A percentile compares a stretch with the other conserved stretches of the same genome.
Conservation (phyloP, 2,113 vertebrate species). For the Albula goreensis region DNA sequence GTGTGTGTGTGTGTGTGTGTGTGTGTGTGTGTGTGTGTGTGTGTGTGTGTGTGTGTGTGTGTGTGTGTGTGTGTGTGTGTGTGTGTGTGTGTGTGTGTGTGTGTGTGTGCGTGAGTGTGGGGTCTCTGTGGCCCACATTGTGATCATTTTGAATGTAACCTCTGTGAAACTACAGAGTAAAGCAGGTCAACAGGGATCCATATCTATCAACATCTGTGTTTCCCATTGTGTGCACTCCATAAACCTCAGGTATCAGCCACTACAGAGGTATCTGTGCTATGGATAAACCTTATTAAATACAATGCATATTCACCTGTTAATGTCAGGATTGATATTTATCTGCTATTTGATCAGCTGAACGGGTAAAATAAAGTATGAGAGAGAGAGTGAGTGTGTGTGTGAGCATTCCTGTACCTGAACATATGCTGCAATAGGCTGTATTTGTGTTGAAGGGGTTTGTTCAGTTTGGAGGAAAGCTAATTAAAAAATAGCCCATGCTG, state of each 20-base stretch:
- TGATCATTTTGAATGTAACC: background rate
- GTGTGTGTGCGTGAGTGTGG: background rate
- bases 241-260: background rate
- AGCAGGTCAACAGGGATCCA: background rate
- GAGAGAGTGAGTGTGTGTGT: no score
- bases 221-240: background rate
- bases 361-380: no score
- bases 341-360: no score
- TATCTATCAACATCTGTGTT: background rate
- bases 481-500: background rate
- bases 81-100: conserved; percentile 8
- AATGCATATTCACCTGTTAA: background rate
- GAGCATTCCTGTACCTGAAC: no score
- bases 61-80: background rate
- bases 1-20: background rate
- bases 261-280: background rate
- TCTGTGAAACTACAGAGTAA: background rate
- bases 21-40: background rate
- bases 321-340: background rate
- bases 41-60: background rate
- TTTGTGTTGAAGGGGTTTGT: background rate
- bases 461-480: background rate
- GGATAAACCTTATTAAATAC: background rate
- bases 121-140: background rate
- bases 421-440: background rate